Evolutionary conservation across 2,113 vertebrate genomes (phyloP), one percentile per base, ranked within the genome.

Genomic region (Solea senegalensis): DNA sequence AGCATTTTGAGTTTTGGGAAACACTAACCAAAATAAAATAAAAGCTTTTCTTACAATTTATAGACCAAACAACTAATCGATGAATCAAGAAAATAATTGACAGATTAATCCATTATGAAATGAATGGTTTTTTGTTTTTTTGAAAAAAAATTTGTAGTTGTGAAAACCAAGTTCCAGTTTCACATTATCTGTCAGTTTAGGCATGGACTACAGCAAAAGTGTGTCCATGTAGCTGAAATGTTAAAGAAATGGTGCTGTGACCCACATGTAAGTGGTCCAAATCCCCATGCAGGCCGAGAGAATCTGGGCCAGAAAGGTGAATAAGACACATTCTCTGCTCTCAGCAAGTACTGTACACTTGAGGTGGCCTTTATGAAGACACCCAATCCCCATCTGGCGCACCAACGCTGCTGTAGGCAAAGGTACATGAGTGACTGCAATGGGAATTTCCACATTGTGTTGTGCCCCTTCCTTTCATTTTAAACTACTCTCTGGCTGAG

Each of bases 301-400:
- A 83, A 83, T 81, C 80, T 77, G 57, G 80, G 75, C 67, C 75
- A 84, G 40, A 61, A 49, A 75, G 69, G 64, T 85, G 75, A 77
- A 58, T 59, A 65, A 74, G 63, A 74, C 57, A 63, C 66, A 58
- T 73, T 50, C 51, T 72, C 64, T 67, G 55, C 52, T 78, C 57
- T 63, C 45, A 41, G 49, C 61, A 43, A 34, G 39, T 51, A 45
- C 26, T 55, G 34, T 65, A 68, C 28, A 67, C 50, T 64, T 39
- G 58, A 63, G 50, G 40, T 52, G 65, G 56, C 39, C 63, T 74
- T 82, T 69, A 62, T 61, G 6, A 7, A 77, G 65, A 40, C 63
- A 26, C 55, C 50, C 63, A 27, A 34, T 48, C 58, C 44, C 41
- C 57, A 65, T 58, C 62, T 80, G 76, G 64, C 67, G 76, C 45